Percentiles rank a stretch among this genome's conserved stretches.
Conservation (phyloP, 2,888 invertebrate species). For the Steinernema scapterisci region DNA sequence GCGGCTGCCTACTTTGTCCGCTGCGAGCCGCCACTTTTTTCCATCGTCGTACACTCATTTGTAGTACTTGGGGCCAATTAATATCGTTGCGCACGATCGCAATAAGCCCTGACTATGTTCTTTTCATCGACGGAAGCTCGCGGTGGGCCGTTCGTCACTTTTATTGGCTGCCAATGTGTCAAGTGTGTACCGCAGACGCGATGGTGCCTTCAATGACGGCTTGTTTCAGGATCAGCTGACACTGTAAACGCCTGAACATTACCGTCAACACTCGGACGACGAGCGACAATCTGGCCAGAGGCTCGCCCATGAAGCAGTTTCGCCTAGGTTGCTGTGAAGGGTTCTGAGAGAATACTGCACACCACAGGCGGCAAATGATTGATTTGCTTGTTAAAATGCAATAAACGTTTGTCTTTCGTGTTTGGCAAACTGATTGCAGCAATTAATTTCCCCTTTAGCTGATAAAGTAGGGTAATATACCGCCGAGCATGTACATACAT, state of each 20-base stretch:
- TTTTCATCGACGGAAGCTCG: constrained; percentile 25
- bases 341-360: background rate
- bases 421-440: constrained; percentile 23
- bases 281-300: no score
- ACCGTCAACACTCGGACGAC: no score
- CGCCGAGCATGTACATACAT: background rate
- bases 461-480: background rate
- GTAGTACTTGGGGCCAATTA: constrained; percentile 25
- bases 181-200: constrained; percentile 20
- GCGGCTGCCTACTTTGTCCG: constrained; percentile 25
- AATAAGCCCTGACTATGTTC: constrained; percentile 16
- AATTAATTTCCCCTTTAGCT: constrained; percentile 13
- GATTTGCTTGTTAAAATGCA: constrained; percentile 29
- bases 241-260: background rate
- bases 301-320: no score
- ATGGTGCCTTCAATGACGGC: background rate
- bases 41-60: constrained; percentile 24
- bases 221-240: background rate
- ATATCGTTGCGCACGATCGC: constrained; percentile 30
- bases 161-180: constrained; percentile 31
- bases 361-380: constrained; percentile 6
- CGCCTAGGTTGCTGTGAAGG: background rate
- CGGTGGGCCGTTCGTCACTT: constrained; percentile 13
- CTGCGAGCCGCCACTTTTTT: constrained; percentile 27
- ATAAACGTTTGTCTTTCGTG: constrained; percentile 24